Percentiles rank a stretch among this genome's conserved stretches.
Conservation (phyloP, 2,797 vertebrate genomes). For the Sebastes dallii region DNA sequence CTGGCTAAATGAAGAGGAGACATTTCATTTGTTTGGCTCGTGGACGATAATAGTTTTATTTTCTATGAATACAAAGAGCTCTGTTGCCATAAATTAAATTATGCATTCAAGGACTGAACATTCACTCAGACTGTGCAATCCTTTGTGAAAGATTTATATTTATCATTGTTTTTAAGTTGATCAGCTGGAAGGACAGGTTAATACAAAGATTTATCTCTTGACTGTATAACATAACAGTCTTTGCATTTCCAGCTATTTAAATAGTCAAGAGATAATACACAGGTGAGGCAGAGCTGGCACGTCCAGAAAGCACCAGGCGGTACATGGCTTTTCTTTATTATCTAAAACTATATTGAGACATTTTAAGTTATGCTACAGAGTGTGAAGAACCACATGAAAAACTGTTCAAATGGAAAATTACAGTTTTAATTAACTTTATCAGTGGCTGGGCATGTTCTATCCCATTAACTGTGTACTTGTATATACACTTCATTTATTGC, state of each 20-base stretch:
- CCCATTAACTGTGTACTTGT: not conserved
- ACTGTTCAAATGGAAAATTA: not conserved
- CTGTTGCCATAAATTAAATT: slow-evolving; percentile 41
- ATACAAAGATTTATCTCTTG: not conserved
- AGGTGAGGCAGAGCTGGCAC: not conserved
- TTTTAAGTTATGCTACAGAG: not conserved
- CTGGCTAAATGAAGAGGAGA: slow-evolving; percentile 60
- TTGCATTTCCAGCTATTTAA: not conserved
- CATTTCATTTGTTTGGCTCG: slow-evolving; percentile 56
- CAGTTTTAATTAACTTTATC: not conserved
- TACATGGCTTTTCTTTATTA: not conserved
- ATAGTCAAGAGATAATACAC: not conserved
- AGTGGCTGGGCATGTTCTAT: not conserved
- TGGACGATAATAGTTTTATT: slow-evolving; percentile 55
- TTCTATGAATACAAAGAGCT: slow-evolving; percentile 58
- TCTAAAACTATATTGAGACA: not conserved
- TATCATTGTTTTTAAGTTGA: not conserved
- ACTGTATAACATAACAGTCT: not conserved
- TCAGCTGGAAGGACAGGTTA: not conserved
- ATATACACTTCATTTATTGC: not conserved
- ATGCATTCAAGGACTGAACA: slow-evolving; percentile 21
- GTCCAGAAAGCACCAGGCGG: not conserved
- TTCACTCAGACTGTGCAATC: not conserved
- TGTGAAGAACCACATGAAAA: not conserved
- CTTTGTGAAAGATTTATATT: not conserved